Conservation (phyloP, 2,888 invertebrate genomes). For the Ichneumon xanthorius region DNA sequence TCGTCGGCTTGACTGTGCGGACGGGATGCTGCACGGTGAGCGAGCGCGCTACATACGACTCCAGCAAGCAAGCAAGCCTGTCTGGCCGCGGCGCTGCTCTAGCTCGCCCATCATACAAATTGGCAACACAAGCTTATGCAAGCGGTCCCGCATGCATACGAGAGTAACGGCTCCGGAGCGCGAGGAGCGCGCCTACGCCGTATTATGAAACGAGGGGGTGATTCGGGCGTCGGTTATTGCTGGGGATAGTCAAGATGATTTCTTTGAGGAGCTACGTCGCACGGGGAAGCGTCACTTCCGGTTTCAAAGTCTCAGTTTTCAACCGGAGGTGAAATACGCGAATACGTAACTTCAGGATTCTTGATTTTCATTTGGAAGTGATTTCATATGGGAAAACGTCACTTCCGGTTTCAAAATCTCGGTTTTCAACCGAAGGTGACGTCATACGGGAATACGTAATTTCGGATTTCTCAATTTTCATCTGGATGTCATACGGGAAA, state of each 20-base stretch:
- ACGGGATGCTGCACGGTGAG: conserved; percentile 19
- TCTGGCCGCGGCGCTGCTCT: conserved; percentile 15
- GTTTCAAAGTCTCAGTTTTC: too few relatives aligned
- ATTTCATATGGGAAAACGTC: too few relatives aligned
- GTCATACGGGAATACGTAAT: too few relatives aligned
- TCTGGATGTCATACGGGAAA: too few relatives aligned
- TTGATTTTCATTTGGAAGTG: too few relatives aligned
- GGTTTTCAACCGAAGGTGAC: too few relatives aligned
- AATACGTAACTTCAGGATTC: too few relatives aligned
- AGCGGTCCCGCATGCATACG: conserved; percentile 37
- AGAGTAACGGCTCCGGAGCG: conserved; percentile 43
- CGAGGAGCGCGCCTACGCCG: conserved; percentile 7
- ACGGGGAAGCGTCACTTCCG: too few relatives aligned
- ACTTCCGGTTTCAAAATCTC: too few relatives aligned
- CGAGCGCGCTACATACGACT: conserved; percentile 19
- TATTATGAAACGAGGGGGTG: not conserved
- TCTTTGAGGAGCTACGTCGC: not conserved
- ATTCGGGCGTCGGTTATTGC: not conserved
- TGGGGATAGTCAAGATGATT: not conserved
- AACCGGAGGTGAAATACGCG: too few relatives aligned
- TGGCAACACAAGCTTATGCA: conserved; percentile 46
- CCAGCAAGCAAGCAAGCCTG: not conserved
- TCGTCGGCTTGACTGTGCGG: conserved; percentile 40
- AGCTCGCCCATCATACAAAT: conserved; percentile 47
- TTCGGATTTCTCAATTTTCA: too few relatives aligned